Evolutionary conservation across 2,888 invertebrate genomes (phyloP), one percentile per base, ranked within the genome.

Genomic region (Lacanobia oleracea): DNA sequence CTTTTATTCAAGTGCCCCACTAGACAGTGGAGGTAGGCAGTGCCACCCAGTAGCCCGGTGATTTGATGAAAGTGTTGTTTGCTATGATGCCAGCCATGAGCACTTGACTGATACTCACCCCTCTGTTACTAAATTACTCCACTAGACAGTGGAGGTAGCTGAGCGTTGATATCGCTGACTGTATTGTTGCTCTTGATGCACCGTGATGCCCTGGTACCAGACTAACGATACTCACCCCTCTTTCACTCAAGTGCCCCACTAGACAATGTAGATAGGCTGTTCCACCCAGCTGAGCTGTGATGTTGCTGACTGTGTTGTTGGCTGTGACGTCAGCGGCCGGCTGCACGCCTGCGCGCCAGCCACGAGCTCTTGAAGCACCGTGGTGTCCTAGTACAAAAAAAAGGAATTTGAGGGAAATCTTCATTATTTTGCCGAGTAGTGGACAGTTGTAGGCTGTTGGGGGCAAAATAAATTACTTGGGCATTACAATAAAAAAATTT

Each of bases 201-300:
- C 12, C 12, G 3, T 51, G 12, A 21, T 21, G 12, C 51, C 21
- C 21, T 51, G 21, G 12, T 18, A 51, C 51, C 51, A 51, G 12
- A 12, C 12, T 1, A n/a, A 3, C 12, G 37, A 21, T 61, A 90
- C 96, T 95, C 91, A 97, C 97, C 87, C 97, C 97, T 94, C 98
- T 95, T 89, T 98, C 98, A 74, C 97, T 97, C 83, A 98, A 95
- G 91, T 97, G 97, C 62, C 98, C 97, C 73, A 98, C 98, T 78
- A 97, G 97, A 91, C 98, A 98, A 92, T 98, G 98, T 51, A 98
- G 96, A 92, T 97, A 98, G 14, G 98, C 98, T 0, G 98, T 98
- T 57, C 98, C 97, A 1, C 98, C 98, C 61, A 98, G 95, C 90
- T 98, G 98, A 10, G 98, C 98, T 1, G 98, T 98, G 75, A 98